Base-by-base conservation (phyloP, 2,888 invertebrate genomes). In the Choristoneura rosaceana region DNA sequence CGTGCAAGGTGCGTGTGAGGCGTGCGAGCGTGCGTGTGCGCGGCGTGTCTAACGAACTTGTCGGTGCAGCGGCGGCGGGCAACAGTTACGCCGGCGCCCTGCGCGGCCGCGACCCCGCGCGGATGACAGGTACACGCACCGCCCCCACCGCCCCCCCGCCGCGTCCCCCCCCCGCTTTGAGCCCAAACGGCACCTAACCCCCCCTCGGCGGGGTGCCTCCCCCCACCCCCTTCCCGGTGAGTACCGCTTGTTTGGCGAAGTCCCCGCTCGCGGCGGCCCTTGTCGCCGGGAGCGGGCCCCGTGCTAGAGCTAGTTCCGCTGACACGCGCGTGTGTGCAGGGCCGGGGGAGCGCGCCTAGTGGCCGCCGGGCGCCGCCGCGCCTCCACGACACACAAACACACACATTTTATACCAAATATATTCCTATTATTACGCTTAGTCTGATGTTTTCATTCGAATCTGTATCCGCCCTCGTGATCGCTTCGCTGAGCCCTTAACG, bases 21-120 rank as follows among this genome's bases (percentile, higher is more conserved):
- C 60, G 60, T 15, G 34, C 25, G 64, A 7, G 70, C 1, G 67
- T 12, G 71, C 34, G 69, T 12, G 43, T 8, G 60, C 15, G 71
- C 3, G 58, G 77, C 79, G 47, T n/a, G 47, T 47, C 47, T 82
- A 81, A 81, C 81, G 76, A 69, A 69, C 74, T 85, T 81, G 79
- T 82, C 81, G 78, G 80, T 82, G 84, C 86, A 85, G 86, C 85
- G 78, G 84, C 87, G 87, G 81, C 86, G 83, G 87, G 88, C 90
- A 90, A 90, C 92, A 96, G 97, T 95, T 98, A 98, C 96, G 98
- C 98, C 93, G 97, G 97, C 95, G 97, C 97, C 93, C 96, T 98
- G 94, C 97, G 97, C 94, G 98, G 98, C 92, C 96, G 96, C 79
- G 96, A 96, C 93, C 95, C 96, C 93, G 96, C 96, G 95, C 94